These are phyloP conservation scores for Panagrolaimus sp. DNA, from an alignment of 1,140 invertebrate genomes.

Conservation along the genomic window DNA sequence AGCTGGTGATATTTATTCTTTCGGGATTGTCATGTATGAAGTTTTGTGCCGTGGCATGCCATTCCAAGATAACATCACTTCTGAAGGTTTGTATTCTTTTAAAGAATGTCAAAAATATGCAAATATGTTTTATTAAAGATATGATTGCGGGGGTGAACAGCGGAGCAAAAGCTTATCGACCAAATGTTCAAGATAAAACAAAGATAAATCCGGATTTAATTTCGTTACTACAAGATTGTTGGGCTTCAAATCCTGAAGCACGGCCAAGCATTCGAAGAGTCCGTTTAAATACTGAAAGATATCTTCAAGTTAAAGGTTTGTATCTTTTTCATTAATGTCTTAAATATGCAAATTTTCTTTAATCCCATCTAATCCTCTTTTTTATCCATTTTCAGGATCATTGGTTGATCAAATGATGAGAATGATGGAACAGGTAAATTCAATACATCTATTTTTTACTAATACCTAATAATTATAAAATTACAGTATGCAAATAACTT, in stretches of 20 bases:
- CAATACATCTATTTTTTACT: too few relatives aligned
- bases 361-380: not conserved
- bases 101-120: not conserved
- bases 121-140: conserved; percentile 32
- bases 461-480: too few relatives aligned
- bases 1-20: conserved; percentile 54
- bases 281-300: conserved; percentile 55
- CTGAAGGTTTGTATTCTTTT: conserved; percentile 28
- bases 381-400: conserved; percentile 50
- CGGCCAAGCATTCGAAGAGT: conserved; percentile 52
- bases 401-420: conserved; percentile 59
- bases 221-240: conserved; percentile 51
- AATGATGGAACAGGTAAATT: conserved; percentile 70
- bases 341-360: too few relatives aligned
- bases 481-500: conserved; percentile 75
- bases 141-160: conserved; percentile 51
- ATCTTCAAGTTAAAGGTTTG: conserved; percentile 53
- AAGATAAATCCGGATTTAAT: conserved; percentile 54
- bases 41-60: conserved; percentile 53
- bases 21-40: conserved; percentile 59
- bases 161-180: conserved; percentile 48
- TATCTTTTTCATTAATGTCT: too few relatives aligned
- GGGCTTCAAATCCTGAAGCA: conserved; percentile 55
- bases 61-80: conserved; percentile 45
- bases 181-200: conserved; percentile 48